These are phyloP conservation scores for Engystomops pustulosus DNA, from an alignment of 2,113 vertebrate genomes.

Conservation along the genomic window DNA sequence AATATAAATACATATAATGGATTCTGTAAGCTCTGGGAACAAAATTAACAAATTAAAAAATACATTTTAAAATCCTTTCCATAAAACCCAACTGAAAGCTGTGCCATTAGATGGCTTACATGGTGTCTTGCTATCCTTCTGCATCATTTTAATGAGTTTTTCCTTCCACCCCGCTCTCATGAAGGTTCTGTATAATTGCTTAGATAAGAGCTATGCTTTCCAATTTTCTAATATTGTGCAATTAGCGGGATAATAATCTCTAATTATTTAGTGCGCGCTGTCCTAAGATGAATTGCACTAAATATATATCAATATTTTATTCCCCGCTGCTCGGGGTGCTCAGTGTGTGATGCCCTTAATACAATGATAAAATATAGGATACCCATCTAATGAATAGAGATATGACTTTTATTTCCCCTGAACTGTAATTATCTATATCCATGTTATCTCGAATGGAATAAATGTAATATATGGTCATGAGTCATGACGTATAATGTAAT, in stretches of 20 bases:
- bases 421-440: not conserved
- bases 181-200: conserved; percentile 64
- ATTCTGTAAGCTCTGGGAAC: too few relatives aligned
- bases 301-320: conserved; percentile 57
- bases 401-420: not conserved
- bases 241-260: conserved; percentile 69
- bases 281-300: conserved; percentile 62
- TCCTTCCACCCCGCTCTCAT: conserved; percentile 63
- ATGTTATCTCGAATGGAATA: too few relatives aligned
- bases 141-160: conserved; percentile 61
- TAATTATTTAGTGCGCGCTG: conserved; percentile 63
- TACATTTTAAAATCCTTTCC: too few relatives aligned
- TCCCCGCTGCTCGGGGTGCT: not conserved
- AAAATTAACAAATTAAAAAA: too few relatives aligned
- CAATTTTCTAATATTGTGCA: conserved; percentile 66
- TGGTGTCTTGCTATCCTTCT: not conserved
- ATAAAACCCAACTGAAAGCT: too few relatives aligned
- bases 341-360: not conserved
- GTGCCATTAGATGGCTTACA: not conserved
- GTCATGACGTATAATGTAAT: not conserved
- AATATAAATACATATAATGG: too few relatives aligned
- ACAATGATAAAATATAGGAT: not conserved
- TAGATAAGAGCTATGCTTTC: conserved; percentile 63
- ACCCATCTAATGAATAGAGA: not conserved
- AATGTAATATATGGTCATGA: not conserved